Base-by-base conservation (phyloP, 2,113 vertebrate genomes). In the Festucalex cinctus region DNA sequence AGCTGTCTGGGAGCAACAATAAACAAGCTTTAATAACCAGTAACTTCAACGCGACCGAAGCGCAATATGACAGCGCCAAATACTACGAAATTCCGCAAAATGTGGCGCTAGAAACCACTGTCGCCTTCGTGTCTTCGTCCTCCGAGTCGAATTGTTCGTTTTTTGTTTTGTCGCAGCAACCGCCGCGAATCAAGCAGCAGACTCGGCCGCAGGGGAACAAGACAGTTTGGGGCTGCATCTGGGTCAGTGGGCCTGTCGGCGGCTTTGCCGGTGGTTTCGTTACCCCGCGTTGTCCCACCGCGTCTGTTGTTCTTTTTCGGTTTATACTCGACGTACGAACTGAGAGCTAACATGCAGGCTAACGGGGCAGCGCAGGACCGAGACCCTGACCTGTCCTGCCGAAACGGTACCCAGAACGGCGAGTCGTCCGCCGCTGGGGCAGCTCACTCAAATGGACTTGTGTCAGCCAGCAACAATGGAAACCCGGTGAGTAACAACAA, bases 391-490 rank as follows among this genome's bases (percentile, higher is more conserved):
- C 80, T 92, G 86, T 90, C 92, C 78, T 93, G 93, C 74, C 84
- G 90, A 39, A 85, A 90, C 70, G 85, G 80, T 10, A 89, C 94
- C 58, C 94, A 92, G 81, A 95, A 95, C 90, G 94, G 95, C n/a
- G 95, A 95, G 87, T 85, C 94, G 66, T 91, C 92, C 77, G 90
- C 92, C 39, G 76, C 82, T 66, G 92, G 88, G 68, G 91, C 81
- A 66, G 89, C 94, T 70, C 95, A 93, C 84, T 92, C 94, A 78
- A 98, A 97, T 71, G 95, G 95, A 80, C 87, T 95, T 32, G 81
- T 92, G 82, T 89, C 94, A 67, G 87, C 85, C 76, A 85, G 84
- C 75, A 90, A 91, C 91, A 92, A 88, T 82, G 89, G 88, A 66
- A 90, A 89, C 90, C 87, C 89, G 77, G 91, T 90, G 82, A 90